Percentiles rank a stretch among this genome's conserved stretches.
Conservation (phyloP, 2,888 invertebrate genomes). For the Limnephilus marmoratus region DNA sequence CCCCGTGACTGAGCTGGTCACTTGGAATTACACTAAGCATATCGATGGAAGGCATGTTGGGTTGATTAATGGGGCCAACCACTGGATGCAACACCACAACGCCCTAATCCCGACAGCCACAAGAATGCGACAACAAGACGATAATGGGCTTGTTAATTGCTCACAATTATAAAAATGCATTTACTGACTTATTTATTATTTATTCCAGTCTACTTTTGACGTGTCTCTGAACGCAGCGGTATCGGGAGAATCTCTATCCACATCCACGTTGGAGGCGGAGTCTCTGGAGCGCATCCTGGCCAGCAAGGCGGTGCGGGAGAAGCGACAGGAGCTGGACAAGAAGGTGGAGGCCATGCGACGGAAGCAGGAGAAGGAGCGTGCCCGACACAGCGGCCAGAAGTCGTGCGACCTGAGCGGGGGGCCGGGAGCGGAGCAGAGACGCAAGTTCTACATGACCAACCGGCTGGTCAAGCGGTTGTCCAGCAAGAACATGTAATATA, state of each 20-base stretch:
- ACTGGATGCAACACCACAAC: too few species aligned
- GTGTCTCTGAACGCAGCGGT: slow-evolving; percentile 67
- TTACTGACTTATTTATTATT: background rate
- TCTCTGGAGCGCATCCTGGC: slow-evolving; percentile 88
- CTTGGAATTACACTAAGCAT: too few species aligned
- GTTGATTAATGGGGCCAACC: too few species aligned
- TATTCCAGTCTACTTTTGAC: slow-evolving; percentile 58
- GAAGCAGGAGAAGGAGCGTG: slow-evolving; percentile 88
- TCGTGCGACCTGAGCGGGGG: slow-evolving; percentile 76
- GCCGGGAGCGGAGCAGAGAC: slow-evolving; percentile 77
- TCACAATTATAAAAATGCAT: too few species aligned
- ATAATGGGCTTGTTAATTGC: too few species aligned
- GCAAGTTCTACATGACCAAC: slow-evolving; percentile 86
- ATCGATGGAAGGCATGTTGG: too few species aligned
- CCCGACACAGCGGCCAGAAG: slow-evolving; percentile 78
- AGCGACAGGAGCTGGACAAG: slow-evolving; percentile 89
- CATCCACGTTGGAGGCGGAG: slow-evolving; percentile 84
- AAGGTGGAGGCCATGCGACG: slow-evolving; percentile 89
- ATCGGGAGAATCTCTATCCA: slow-evolving; percentile 70
- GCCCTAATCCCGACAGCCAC: too few species aligned
- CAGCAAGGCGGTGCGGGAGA: slow-evolving; percentile 89
- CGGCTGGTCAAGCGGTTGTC: slow-evolving; percentile 87
- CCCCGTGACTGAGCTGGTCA: too few species aligned
- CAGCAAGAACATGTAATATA: slow-evolving; percentile 85
- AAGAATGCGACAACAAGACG: background rate